Percentiles rank a stretch among this genome's conserved stretches.
phyloP scores from a whole-genome alignment of 64 coral and sea anemone genomes.

The Stichodactyla mertensii region DNA sequence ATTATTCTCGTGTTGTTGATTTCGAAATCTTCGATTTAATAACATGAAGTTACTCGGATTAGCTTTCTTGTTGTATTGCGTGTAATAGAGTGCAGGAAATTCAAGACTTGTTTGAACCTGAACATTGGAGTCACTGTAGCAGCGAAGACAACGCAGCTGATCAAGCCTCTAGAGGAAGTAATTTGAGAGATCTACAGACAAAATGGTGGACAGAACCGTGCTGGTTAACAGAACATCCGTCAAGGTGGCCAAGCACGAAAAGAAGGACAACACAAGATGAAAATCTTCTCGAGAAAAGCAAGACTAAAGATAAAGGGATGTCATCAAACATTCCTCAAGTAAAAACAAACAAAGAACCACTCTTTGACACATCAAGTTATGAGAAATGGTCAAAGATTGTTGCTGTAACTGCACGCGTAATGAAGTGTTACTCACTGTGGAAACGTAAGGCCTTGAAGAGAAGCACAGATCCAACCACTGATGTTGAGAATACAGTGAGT shows the following conservation, averaged over 20 bases:
- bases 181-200: background rate
- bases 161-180: conserved; percentile 1
- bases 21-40: too few relatives aligned
- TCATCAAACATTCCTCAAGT: background rate
- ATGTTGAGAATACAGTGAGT: background rate
- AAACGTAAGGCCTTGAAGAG: background rate
- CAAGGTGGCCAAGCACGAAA: background rate
- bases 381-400: conserved; percentile 3
- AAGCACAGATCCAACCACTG: background rate
- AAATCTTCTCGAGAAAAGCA: background rate
- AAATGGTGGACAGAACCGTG: background rate
- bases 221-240: background rate
- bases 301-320: background rate
- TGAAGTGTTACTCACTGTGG: background rate
- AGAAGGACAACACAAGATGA: background rate
- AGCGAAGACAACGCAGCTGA: conserved; percentile 13
- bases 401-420: background rate
- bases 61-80: too few relatives aligned
- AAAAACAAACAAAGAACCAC: background rate
- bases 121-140: conserved; percentile 18
- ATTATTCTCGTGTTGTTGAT: too few relatives aligned
- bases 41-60: too few relatives aligned
- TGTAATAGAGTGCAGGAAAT: too few relatives aligned
- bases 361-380: background rate
- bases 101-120: too few relatives aligned